Base-by-base conservation (phyloP, 1,140 invertebrate species). In the Aphelinus atriplicis region DNA sequence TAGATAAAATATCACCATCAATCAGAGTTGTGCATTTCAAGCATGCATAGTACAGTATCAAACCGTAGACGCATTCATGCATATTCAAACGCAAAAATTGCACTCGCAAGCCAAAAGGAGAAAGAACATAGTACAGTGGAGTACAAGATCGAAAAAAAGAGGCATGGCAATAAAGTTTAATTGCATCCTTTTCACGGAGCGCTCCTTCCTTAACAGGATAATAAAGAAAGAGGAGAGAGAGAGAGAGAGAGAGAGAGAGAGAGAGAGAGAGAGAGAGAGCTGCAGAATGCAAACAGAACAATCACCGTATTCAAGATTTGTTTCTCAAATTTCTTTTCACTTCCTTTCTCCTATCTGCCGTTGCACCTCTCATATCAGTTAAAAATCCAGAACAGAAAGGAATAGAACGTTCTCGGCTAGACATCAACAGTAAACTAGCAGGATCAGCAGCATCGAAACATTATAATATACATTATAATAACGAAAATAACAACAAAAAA, bases 21-120 rank as follows among this genome's bases (percentile, higher is more conserved):
- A 26, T 26, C 26, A 26, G 26, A 26, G 26, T 26, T 26, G 26
- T 26, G 26, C 26, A 26, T 26, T 26, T 26, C 26, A 26, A 26
- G 26, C 26, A 26, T 26, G 26, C 26, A 26, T 26, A 26, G 26
- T 0, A 26, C 26, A 26, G 0, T 26, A 26, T 26, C 26, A 26
- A 26, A 26, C 26, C 26, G 26, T 26, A 26, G 26, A 26, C 26
- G 26, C 51, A 48, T n/a, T 69, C 67, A 70, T 70, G 48, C n/a
- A 70, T 70, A 70, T 70, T 70, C 68, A 70, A 4, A 4, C 7
- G 68, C 58, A 70, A 47, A 61, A n/a, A 70, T 70, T 57, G 10
- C 26, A 70, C 51, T 60, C 58, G 47, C 68, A 7, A 60, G 43
- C 56, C n/a, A 10, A 7, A 50, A 62, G 47, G 47, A 61, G 48